Percentiles rank a stretch among this genome's conserved stretches.
These are phyloP conservation scores for Biston betularia DNA, from an alignment of 2,888 invertebrate genomes.

Conservation along the genomic window DNA sequence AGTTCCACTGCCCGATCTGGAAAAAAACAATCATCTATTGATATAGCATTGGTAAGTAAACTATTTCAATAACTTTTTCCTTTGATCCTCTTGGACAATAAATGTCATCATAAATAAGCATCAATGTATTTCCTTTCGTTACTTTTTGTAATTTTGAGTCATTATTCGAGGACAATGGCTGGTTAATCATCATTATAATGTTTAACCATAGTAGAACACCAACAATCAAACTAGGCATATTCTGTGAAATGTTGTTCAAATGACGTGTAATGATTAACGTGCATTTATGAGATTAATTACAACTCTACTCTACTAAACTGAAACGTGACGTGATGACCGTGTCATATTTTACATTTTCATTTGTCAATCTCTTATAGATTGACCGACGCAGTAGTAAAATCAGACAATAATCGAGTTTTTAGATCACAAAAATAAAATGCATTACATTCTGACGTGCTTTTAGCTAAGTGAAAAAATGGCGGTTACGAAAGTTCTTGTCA, in stretches of 20 bases:
- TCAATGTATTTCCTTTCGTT: too few relatives aligned
- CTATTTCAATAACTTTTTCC: too few relatives aligned
- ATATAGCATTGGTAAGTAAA: slow-evolving; percentile 1
- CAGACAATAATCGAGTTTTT: too few relatives aligned
- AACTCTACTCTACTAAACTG: not conserved
- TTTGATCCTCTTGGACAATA: too few relatives aligned
- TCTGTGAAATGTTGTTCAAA: slow-evolving; percentile 19
- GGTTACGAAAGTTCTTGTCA: too few relatives aligned
- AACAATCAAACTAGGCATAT: slow-evolving; percentile 9
- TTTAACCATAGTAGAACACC: slow-evolving; percentile 3
- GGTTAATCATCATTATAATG: slow-evolving; percentile 7
- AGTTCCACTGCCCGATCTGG: slow-evolving; percentile 23
- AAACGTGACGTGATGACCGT: not conserved
- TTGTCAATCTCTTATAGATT: too few relatives aligned
- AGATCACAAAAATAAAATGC: too few relatives aligned
- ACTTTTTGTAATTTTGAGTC: not conserved
- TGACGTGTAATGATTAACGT: slow-evolving; percentile 29
- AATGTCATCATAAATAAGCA: too few relatives aligned
- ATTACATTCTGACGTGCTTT: too few relatives aligned
- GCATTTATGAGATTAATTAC: slow-evolving; percentile 28
- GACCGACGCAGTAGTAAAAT: not conserved
- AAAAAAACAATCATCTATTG: slow-evolving; percentile 22
- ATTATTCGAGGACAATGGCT: not conserved
- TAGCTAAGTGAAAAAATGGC: too few relatives aligned
- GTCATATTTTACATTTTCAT: not conserved